Percentiles rank a stretch among this genome's conserved stretches.
Conservation (phyloP, 2,797 vertebrate genomes). For the Pipistrellus pipistrellus region DNA sequence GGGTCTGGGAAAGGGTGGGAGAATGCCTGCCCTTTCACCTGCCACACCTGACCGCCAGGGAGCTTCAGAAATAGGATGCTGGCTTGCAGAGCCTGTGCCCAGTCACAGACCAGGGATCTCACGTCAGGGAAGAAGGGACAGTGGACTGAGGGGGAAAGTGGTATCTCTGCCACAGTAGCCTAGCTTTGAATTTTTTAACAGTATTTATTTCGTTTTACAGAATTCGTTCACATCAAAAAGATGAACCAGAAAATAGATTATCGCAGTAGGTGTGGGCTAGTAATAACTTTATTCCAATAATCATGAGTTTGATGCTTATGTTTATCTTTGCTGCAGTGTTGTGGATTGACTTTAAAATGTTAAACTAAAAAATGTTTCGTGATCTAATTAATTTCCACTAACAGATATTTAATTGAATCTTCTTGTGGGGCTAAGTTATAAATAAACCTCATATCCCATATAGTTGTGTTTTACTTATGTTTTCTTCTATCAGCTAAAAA, state of each 20-base stretch:
- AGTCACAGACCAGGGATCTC: neutral
- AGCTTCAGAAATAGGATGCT: neutral
- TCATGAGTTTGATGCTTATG: constrained; percentile 39
- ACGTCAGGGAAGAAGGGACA: neutral
- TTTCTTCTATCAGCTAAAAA: constrained; percentile 70
- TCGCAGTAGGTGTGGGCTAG: constrained; percentile 71
- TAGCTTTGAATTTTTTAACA: constrained; percentile 34
- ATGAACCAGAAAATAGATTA: constrained; percentile 78
- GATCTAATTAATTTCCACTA: constrained; percentile 84
- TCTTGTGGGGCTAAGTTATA: constrained; percentile 79
- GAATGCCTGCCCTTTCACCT: neutral
- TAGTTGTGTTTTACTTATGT: constrained; percentile 60
- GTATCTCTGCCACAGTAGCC: neutral
- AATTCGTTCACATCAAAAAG: constrained; percentile 76
- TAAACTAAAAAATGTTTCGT: constrained; percentile 74
- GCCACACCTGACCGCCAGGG: too few relatives aligned
- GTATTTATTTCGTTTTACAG: constrained; percentile 75
- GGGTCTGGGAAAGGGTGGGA: neutral
- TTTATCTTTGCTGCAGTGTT: constrained; percentile 65
- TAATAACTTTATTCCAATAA: constrained; percentile 30
- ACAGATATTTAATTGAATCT: constrained; percentile 78
- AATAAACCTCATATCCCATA: constrained; percentile 82
- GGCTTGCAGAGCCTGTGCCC: neutral
- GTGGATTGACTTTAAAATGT: constrained; percentile 66
- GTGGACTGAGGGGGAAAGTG: neutral